Evolutionary conservation across 2,113 vertebrate genomes (phyloP).

Genomic region (Microcebus murinus): DNA sequence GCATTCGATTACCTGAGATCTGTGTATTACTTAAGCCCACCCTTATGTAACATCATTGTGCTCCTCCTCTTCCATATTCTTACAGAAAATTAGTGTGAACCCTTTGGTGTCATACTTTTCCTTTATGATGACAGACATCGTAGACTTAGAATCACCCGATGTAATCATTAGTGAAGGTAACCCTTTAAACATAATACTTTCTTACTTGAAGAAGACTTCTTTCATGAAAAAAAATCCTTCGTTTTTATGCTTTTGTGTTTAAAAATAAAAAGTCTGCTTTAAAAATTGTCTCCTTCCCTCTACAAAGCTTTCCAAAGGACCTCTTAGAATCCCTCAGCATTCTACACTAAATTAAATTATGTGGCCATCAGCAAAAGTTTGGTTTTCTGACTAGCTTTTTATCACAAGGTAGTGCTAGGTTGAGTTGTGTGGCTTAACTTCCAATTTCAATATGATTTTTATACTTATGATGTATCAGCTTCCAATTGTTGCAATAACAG

Average conservation of each 20-base stretch:
- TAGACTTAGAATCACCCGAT: not conserved
- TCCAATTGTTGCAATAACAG: not conserved
- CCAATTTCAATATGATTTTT: not conserved
- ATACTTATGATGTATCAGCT: not conserved
- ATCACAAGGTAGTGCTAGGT: not conserved
- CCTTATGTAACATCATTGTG: not conserved
- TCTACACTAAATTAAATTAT: not conserved
- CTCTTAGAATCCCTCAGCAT: not conserved
- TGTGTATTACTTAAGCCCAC: not conserved
- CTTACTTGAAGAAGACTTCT: not conserved
- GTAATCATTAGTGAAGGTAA: not conserved
- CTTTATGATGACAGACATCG: not conserved
- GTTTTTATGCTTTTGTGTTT: not conserved
- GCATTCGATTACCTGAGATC: not conserved
- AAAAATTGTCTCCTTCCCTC: not conserved
- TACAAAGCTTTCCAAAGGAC: not conserved
- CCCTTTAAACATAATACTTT: not conserved
- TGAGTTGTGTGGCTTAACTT: not conserved
- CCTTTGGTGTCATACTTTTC: not conserved
- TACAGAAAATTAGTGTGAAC: not conserved
- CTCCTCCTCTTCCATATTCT: not conserved
- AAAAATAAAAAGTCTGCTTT: slow-evolving; percentile 2
- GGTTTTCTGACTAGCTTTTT: not conserved
- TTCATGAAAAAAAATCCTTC: not conserved
- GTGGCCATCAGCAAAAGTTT: not conserved